Percentiles rank a stretch among this genome's conserved stretches.
phyloP scores from a whole-genome alignment of 2,113 vertebrate genomes.

The Salvelinus fontinalis region DNA sequence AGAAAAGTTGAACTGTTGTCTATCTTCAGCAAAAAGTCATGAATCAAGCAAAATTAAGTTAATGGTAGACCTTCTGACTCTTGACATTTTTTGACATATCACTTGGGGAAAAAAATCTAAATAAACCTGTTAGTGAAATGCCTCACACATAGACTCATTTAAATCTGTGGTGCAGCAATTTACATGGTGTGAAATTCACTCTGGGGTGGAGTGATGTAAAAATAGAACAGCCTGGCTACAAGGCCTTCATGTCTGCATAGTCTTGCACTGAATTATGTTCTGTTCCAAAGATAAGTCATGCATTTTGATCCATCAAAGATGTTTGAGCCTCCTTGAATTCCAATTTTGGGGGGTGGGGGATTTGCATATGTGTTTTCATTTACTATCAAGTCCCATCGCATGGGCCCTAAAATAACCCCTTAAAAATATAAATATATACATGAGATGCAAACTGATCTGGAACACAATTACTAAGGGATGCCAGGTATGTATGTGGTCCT shows the following conservation, averaged over 20 bases:
- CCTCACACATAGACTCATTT: not conserved
- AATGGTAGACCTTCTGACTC: not conserved
- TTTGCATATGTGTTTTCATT: not conserved
- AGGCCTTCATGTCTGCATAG: not conserved
- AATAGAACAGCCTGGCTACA: not conserved
- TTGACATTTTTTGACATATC: not conserved
- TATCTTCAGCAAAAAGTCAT: too few relatives aligned
- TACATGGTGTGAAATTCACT: constrained; percentile 1
- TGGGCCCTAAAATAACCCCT: not conserved
- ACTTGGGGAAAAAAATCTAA: not conserved
- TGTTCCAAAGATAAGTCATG: not conserved
- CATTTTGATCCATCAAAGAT: not conserved
- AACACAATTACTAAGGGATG: not conserved
- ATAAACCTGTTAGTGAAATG: not conserved
- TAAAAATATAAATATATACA: not conserved
- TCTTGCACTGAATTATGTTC: not conserved
- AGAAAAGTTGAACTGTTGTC: too few relatives aligned
- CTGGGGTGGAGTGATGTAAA: not conserved
- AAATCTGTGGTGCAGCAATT: too few relatives aligned
- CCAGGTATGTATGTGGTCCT: too few relatives aligned
- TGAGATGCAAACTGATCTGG: not conserved
- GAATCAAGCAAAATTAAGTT: not conserved
- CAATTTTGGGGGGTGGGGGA: too few relatives aligned
- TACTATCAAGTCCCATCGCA: not conserved
- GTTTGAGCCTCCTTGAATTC: not conserved